Evolutionary conservation across 1,140 invertebrate genomes (phyloP).

Genomic region (Drosophila bifasciata): DNA sequence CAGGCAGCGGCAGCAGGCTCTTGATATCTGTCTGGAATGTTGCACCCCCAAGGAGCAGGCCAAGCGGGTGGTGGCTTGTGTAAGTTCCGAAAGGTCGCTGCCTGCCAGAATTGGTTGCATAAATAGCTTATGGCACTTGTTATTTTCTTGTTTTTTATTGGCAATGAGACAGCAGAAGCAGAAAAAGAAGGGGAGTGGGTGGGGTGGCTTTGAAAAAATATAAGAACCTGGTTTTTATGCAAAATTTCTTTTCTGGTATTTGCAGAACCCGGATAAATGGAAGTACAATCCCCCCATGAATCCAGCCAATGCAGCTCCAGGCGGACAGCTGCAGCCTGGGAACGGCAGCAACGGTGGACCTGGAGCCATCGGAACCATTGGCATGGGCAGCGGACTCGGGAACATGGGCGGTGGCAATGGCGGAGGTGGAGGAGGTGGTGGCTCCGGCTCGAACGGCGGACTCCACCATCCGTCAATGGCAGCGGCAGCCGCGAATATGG

Average conservation of each 20-base stretch:
- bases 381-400: conserved; percentile 71
- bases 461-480: conserved; percentile 79
- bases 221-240: background rate
- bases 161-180: conserved; percentile 22
- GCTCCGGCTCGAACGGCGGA: conserved; percentile 70
- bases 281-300: conserved; percentile 86
- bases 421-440: conserved; percentile 51
- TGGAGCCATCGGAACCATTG: conserved; percentile 74
- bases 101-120: conserved; percentile 43
- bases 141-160: conserved; percentile 4
- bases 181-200: conserved; percentile 8
- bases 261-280: conserved; percentile 88
- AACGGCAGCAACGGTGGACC: conserved; percentile 72
- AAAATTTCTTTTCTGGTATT: conserved; percentile 20
- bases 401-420: conserved; percentile 58
- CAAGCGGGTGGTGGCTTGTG: background rate
- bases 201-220: background rate
- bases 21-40: too few relatives aligned
- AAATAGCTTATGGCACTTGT: conserved; percentile 30
- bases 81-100: conserved; percentile 9
- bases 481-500: conserved; percentile 71
- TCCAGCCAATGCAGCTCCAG: conserved; percentile 74
- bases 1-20: too few relatives aligned
- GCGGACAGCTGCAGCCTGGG: conserved; percentile 57
- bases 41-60: too few relatives aligned